phyloP scores from a whole-genome alignment of 2,888 invertebrate species.

The Mythimna lalbum region DNA sequence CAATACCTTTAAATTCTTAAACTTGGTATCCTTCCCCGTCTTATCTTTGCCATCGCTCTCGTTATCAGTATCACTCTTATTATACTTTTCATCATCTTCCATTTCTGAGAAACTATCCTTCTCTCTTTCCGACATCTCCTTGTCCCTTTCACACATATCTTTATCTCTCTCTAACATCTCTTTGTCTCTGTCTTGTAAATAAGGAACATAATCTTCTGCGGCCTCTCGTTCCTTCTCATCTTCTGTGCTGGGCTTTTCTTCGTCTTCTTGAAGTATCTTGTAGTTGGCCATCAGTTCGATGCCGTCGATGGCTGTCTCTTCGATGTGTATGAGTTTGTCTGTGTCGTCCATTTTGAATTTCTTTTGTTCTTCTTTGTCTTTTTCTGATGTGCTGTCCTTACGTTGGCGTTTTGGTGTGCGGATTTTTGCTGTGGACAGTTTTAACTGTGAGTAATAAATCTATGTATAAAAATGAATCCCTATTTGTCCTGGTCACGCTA shows the following conservation, averaged over 20 bases:
- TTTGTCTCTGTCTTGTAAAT: slow-evolving; percentile 63
- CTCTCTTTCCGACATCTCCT: slow-evolving; percentile 76
- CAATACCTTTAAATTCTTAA: slow-evolving; percentile 84
- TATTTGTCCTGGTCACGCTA: too few species aligned
- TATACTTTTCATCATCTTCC: slow-evolving; percentile 88
- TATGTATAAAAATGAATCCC: too few species aligned
- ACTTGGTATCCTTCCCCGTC: slow-evolving; percentile 78
- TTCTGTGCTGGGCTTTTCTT: slow-evolving; percentile 83
- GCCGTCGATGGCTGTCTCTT: slow-evolving; percentile 88
- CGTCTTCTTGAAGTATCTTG: slow-evolving; percentile 81
- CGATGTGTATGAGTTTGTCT: slow-evolving; percentile 83
- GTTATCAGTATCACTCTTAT: slow-evolving; percentile 87
- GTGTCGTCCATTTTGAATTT: slow-evolving; percentile 82
- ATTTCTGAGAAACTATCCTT: slow-evolving; percentile 88
- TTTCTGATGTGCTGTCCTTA: slow-evolving; percentile 91
- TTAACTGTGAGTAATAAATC: background rate
- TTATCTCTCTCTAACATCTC: slow-evolving; percentile 70
- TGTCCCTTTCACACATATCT: slow-evolving; percentile 71
- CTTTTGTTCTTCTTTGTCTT: slow-evolving; percentile 86
- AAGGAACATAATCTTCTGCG: slow-evolving; percentile 75
- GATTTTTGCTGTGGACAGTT: slow-evolving; percentile 77
- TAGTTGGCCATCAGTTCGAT: slow-evolving; percentile 87
- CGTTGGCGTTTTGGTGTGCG: slow-evolving; percentile 88
- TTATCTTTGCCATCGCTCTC: slow-evolving; percentile 85
- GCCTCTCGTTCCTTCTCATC: slow-evolving; percentile 85